Base-by-base conservation (phyloP, 2,797 vertebrate genomes). In the Parotocinclus haroldoi region DNA sequence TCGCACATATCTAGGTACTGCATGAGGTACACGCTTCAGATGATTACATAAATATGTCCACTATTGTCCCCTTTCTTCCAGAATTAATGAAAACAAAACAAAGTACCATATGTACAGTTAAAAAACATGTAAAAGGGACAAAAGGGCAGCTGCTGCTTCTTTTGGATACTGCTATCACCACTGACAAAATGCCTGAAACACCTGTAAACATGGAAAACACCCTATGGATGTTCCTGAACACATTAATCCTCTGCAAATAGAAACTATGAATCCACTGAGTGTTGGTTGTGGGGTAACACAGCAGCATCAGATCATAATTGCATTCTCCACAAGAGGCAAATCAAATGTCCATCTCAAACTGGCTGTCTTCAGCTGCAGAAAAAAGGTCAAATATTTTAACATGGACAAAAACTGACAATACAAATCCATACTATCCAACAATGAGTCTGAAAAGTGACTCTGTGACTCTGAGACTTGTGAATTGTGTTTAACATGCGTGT, bases 301-400 rank as follows among this genome's bases (percentile, higher is more conserved):
- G 79, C 79, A 83, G 76, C 66, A 55, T 82, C 82, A 79, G 46
- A 78, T 80, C 60, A 70, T 57, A 58, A 66, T 55, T 63, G 59
- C 61, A 76, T 72, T 83, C 90, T 90, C 88, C 89, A 89, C 82
- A 87, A 88, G 90, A 92, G 87, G 85, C 77, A 84, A 70, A 79
- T 92, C 84, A 92, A 79, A 92, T 92, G 83, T 92, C 90, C 90
- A 92, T 92, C 82, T 91, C 91, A 76, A 92, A 92, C 86, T 92
- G 91, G 88, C 63, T 88, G 81, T 91, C 91, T 62, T 92, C 90
- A 85, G 83, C 81, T 71, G 50, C 38, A 66, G 55, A 14, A 38
- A 55, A 51, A 13, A 27, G 5, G 27, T 27, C 7, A 60, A 5
- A 53, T 12, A n/a, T 19, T 14, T 38, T 49, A 57, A 9, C 6